phyloP scores from a whole-genome alignment of 2,113 vertebrate genomes.

The Callopanchax toddi region DNA sequence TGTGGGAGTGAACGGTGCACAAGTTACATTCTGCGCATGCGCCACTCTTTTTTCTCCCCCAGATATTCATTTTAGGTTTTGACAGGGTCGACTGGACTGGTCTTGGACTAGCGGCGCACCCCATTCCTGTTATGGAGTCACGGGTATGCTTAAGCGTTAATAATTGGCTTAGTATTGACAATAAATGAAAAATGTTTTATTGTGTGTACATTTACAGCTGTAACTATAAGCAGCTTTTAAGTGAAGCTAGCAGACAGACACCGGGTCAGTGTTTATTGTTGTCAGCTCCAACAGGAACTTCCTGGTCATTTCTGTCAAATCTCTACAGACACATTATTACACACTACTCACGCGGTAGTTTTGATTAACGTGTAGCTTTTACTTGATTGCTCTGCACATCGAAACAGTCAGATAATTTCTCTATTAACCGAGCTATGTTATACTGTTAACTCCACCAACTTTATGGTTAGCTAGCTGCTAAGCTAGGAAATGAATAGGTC shows the following conservation, averaged over 20 bases:
- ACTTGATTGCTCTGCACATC: too few species aligned
- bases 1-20: too few species aligned
- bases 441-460: neutral
- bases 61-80: too few species aligned
- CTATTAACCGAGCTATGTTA: too few species aligned
- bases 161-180: too few species aligned
- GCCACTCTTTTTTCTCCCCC: too few species aligned
- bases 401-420: too few species aligned
- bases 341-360: neutral
- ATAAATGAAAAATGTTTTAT: neutral
- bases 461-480: neutral
- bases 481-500: slow-evolving; percentile 45
- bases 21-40: neutral
- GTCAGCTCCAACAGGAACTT: slow-evolving; percentile 55
- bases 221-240: too few species aligned
- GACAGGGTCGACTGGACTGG: too few species aligned
- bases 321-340: neutral
- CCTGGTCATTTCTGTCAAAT: slow-evolving; percentile 2
- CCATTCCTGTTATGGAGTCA: slow-evolving; percentile 40
- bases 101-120: neutral
- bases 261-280: neutral
- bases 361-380: neutral
- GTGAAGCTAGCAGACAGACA: slow-evolving; percentile 41
- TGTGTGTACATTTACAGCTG: too few species aligned
- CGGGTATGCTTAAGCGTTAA: slow-evolving; percentile 44